These are phyloP conservation scores for Drosophila gunungcola DNA, from an alignment of 1,140 invertebrate genomes.

Conservation along the genomic window DNA sequence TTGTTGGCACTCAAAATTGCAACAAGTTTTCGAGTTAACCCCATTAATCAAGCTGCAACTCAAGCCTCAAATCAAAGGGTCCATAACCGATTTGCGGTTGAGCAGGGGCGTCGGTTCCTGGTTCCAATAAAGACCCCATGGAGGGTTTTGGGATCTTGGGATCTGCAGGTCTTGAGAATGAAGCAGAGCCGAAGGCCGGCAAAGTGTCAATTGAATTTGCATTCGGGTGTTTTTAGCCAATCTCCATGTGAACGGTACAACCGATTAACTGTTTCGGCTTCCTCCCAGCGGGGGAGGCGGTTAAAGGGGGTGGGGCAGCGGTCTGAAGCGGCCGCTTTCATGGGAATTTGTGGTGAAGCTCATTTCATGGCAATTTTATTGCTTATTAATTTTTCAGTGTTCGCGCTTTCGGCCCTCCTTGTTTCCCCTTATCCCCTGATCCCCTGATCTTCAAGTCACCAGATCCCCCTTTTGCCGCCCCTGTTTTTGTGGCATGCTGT, in stretches of 20 bases:
- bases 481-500: slow-evolving; percentile 58
- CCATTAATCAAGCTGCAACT: slow-evolving; percentile 24
- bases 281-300: neutral
- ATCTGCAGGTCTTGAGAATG: neutral
- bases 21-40: slow-evolving; percentile 1
- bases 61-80: neutral
- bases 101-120: neutral
- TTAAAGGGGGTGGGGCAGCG: slow-evolving; percentile 14
- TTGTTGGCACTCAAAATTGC: slow-evolving; percentile 7
- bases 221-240: slow-evolving; percentile 35
- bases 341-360: slow-evolving; percentile 79
- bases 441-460: no score
- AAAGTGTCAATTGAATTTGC: slow-evolving; percentile 79
- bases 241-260: slow-evolving; percentile 19
- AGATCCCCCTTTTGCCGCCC: neutral
- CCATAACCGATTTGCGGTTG: slow-evolving; percentile 22
- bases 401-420: slow-evolving; percentile 58
- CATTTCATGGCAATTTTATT: slow-evolving; percentile 85
- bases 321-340: slow-evolving; percentile 58
- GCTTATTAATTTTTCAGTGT: slow-evolving; percentile 84
- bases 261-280: slow-evolving; percentile 54
- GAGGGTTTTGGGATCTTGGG: neutral
- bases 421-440: neutral
- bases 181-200: slow-evolving; percentile 25
- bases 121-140: neutral